These are phyloP conservation scores for Sandelia bainsii DNA, from an alignment of 2,797 vertebrate species.

Conservation along the genomic window DNA sequence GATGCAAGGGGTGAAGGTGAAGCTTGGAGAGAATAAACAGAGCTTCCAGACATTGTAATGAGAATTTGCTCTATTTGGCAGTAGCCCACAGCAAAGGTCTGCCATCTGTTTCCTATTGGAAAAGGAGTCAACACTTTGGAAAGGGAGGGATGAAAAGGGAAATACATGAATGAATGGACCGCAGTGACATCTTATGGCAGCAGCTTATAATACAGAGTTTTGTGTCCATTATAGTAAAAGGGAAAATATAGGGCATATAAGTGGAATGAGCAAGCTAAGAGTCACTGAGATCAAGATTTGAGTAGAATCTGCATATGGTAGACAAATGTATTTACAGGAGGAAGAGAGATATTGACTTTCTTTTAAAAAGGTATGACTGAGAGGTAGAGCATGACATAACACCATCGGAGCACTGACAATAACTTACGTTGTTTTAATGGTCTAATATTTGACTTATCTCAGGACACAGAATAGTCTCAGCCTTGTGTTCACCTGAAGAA, in stretches of 20 bases:
- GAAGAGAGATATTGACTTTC: too few relatives aligned
- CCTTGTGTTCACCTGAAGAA: conserved; percentile 38
- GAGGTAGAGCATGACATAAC: background rate
- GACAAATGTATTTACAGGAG: background rate
- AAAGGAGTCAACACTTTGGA: conserved; percentile 65
- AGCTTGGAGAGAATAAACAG: conserved; percentile 75
- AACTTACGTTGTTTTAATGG: background rate
- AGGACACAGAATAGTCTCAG: conserved; percentile 19
- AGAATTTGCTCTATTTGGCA: conserved; percentile 81
- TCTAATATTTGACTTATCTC: conserved; percentile 25
- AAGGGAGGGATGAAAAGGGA: conserved; percentile 24
- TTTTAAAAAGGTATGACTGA: too few relatives aligned
- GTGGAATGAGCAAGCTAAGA: background rate
- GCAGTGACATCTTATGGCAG: conserved; percentile 74
- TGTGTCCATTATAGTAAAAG: too few relatives aligned
- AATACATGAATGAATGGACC: conserved; percentile 37
- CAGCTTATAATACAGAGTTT: conserved; percentile 36
- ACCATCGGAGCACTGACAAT: background rate
- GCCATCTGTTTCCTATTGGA: conserved; percentile 79
- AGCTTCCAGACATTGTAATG: conserved; percentile 78
- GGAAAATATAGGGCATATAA: background rate
- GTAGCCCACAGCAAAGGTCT: conserved; percentile 77
- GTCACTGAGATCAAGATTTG: background rate
- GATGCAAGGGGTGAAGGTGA: conserved; percentile 56
- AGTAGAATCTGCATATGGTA: background rate